Base-by-base conservation (phyloP, 1,140 invertebrate genomes). In the Pristionchus pacificus region DNA sequence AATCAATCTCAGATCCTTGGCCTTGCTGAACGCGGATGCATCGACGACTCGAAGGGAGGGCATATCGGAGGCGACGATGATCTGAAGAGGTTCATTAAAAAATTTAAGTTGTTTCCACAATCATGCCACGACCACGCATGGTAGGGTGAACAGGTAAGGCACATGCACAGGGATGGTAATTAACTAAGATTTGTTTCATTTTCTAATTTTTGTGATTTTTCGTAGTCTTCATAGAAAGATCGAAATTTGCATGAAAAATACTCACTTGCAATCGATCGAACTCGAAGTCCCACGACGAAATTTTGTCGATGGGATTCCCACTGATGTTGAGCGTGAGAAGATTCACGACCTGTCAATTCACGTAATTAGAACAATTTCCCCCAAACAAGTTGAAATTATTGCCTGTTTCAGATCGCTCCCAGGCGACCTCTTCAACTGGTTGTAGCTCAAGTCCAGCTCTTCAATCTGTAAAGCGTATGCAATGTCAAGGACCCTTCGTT, bases 301-400 rank as follows among this genome's bases (percentile, higher is more conserved):
- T 49, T 19, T 49, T n/a, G 31, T 66, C 65, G 24, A 66, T 66
- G 14, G 65, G 65, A 66, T 66, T 66, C 28, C 65, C 65, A 66
- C 65, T 66, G 14, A 66, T n/a, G 27, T 66, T 66, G 14, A 66
- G 49, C 6, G 6, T 49, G 6, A 49, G 38, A 49, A 49, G 38
- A 49, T 49, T 49, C 6, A 49, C 38, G 19, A 49, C 38, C 38
- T 49, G 38, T 10, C 6, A 49, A 49, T 10, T 19, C 19, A 6
- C 38, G n/a, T n/a, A 49, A 49, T 49, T 6, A 49, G 19, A 49
- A 19, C 38, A 49, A 49, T 49, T n/a, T n/a, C n/a, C n/a, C n/a
- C n/a, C n/a, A n/a, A n/a, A n/a, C 38, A 24, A 66, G 13, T 6
- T 38, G 30, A 13, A 38, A 57, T 55, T 49, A 38, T n/a, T 31